Evolutionary conservation across 2,113 vertebrate species (phyloP).

Genomic region (Toxotes jaculatrix): DNA sequence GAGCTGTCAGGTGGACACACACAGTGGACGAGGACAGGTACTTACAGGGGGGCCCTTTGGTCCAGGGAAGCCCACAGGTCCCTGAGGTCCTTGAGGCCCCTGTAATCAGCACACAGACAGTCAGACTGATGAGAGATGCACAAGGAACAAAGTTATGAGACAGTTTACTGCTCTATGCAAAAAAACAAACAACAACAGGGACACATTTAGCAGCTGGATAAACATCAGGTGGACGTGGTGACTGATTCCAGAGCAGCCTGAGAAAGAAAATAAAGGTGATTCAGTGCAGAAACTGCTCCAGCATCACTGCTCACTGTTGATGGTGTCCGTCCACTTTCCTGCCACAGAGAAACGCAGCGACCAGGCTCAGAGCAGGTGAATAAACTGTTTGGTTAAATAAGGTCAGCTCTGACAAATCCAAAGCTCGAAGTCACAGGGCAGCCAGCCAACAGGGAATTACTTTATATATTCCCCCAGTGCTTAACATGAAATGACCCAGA

Average conservation of each 20-base stretch:
- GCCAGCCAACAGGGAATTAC: neutral
- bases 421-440: neutral
- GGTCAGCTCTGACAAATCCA: no score
- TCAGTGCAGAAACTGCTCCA: neutral
- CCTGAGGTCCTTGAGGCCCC: slow-evolving; percentile 98
- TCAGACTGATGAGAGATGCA: neutral
- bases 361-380: no score
- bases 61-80: slow-evolving; percentile 95
- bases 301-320: neutral
- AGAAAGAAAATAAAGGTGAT: slow-evolving; percentile 6
- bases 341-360: neutral
- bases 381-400: no score
- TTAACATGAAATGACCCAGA: neutral
- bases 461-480: neutral
- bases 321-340: neutral
- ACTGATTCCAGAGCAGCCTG: neutral
- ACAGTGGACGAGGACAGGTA: slow-evolving; percentile 38
- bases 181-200: neutral
- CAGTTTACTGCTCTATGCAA: neutral
- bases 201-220: neutral
- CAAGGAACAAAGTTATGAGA: neutral
- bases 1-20: neutral
- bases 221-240: neutral
- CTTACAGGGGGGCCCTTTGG: slow-evolving; percentile 97
- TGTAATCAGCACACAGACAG: slow-evolving; percentile 73